Evolutionary conservation across 2,797 vertebrate species (phyloP), one percentile per base, ranked within the genome.

Genomic region (Gadopsis bispinosus): DNA sequence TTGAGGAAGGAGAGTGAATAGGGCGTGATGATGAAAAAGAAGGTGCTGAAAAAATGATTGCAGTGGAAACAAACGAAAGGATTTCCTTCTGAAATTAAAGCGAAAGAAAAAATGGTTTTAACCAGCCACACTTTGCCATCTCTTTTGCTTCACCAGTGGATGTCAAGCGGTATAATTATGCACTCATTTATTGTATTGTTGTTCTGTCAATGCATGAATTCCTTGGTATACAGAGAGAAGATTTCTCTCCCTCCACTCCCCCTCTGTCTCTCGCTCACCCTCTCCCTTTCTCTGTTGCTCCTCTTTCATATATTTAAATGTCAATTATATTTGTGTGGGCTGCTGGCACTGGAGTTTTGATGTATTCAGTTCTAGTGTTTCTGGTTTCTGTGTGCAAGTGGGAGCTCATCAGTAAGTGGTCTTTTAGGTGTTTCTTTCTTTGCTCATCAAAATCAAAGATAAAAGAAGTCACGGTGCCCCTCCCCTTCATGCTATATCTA

Each of bases 171-270:
- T 88, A 87, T 93, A 94, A 94, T 94, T 94, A 92, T 84, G 89
- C 83, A 88, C 90, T 92, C 89, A 92, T 93, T 93, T 92, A 87
- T 89, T 87, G 86, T 83, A 92, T 94, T 94, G 93, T 94, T 91
- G 77, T 79, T 89, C 88, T 85, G 90, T 92, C 93, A 92, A 91
- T 92, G 89, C 86, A 65, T 84, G 80, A 91, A 90, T 83, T 87
- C 80, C 79, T 91, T 69, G 66, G 86, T 87, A 87, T 78, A 90
- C 84, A 82, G 87, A 80, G 78, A 89, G 87, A 87, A 81, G 77
- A 86, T 85, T 74, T 83, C 64, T 59, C 82, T 79, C 74, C 77
- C 83, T 62, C 72, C 76, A 10, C 78, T 26, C 47, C 62, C 17
- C 63, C 69, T 59, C 76, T 45, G 19, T 84, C 75, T 81, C 83